Evolutionary conservation across 2,113 vertebrate genomes (phyloP).

Genomic region (Sorex araneus): DNA sequence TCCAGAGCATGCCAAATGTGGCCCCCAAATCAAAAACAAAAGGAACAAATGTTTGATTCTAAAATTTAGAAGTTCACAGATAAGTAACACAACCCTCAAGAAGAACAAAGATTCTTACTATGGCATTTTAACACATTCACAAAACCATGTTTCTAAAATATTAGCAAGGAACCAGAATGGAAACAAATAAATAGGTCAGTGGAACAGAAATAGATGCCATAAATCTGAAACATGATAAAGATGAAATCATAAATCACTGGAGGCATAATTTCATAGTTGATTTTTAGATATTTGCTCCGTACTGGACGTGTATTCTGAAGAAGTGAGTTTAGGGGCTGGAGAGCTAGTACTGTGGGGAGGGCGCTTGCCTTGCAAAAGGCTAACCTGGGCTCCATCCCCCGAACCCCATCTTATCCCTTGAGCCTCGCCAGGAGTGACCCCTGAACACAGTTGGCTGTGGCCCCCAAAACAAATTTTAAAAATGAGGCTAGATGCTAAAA

Average conservation of each 20-base stretch:
- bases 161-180: not conserved
- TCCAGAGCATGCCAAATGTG: no score
- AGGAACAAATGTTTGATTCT: not conserved
- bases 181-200: slow-evolving; percentile 6
- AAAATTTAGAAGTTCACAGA: slow-evolving; percentile 15
- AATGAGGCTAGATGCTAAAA: not conserved
- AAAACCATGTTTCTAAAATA: not conserved
- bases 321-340: no score
- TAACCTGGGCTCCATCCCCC: no score
- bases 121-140: not conserved
- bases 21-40: no score
- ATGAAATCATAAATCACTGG: not conserved
- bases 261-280: not conserved
- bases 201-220: not conserved
- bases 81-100: slow-evolving; percentile 12
- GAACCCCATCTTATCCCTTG: no score
- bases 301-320: no score
- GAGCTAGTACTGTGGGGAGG: no score
- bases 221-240: slow-evolving; percentile 10
- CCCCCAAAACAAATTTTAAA: not conserved
- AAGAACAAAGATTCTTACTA: not conserved
- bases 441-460: no score
- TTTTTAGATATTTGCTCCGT: no score
- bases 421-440: no score
- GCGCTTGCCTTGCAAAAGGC: no score